Percentiles rank a stretch among this genome's conserved stretches.
Conservation (phyloP, 1,140 invertebrate species). For the Drosophila lini region DNA sequence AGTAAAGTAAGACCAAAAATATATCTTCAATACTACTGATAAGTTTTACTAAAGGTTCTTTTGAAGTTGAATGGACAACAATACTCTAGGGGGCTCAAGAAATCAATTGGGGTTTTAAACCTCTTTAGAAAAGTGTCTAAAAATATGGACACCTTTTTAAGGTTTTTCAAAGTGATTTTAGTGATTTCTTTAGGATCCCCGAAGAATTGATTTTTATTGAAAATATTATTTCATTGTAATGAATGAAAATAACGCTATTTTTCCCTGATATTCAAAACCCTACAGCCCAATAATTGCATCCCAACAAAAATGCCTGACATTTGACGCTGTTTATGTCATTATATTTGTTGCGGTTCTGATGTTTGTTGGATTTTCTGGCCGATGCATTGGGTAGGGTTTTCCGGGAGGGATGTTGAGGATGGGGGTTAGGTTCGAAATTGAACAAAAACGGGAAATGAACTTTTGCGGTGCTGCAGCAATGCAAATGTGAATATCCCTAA, state of each 20-base stretch:
- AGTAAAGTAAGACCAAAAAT: no score
- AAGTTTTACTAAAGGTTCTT: no score
- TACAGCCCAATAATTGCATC: neutral
- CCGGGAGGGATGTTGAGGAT: neutral
- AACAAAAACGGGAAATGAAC: constrained; percentile 63
- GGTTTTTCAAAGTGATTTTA: no score
- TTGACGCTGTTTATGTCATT: constrained; percentile 19
- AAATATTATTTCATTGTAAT: no score
- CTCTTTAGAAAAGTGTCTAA: no score
- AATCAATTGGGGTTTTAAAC: no score
- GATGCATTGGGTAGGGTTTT: neutral
- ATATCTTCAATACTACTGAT: no score
- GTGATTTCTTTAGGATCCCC: no score
- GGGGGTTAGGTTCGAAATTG: neutral
- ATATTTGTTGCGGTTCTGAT: constrained; percentile 13
- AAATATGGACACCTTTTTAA: no score
- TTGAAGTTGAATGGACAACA: no score
- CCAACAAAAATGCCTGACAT: constrained; percentile 7
- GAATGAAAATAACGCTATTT: neutral
- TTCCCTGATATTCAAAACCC: neutral
- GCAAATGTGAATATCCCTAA: constrained; percentile 41
- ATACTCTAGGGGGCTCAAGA: no score
- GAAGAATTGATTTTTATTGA: no score
- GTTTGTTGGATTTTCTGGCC: neutral
- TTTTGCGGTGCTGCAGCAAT: constrained; percentile 61